These are phyloP conservation scores for Aspidiotus destructor DNA, from an alignment of 2,888 invertebrate genomes.

Conservation along the genomic window DNA sequence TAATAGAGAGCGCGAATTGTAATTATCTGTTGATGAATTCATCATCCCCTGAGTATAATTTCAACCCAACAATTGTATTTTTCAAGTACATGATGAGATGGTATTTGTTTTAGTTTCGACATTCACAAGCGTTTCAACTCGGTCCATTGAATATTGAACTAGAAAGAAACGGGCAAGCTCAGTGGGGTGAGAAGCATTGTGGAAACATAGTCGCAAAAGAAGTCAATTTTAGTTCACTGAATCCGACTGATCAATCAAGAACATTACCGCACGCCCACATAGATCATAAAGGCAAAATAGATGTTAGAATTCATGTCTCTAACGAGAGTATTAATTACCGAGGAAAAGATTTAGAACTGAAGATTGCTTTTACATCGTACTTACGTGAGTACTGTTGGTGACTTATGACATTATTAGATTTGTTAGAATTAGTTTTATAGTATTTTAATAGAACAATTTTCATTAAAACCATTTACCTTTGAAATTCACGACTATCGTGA, in stretches of 20 bases:
- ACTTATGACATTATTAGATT: not conserved
- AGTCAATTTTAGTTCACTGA: conserved; percentile 32
- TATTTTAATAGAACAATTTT: too few species aligned
- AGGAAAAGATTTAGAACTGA: conserved; percentile 42
- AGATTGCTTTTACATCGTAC: conserved; percentile 45
- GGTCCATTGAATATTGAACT: conserved; percentile 39
- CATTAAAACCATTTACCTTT: too few species aligned
- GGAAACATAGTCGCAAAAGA: conserved; percentile 35
- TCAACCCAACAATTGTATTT: too few species aligned
- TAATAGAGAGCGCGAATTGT: too few species aligned
- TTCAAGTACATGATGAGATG: too few species aligned
- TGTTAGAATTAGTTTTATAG: too few species aligned
- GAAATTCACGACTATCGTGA: too few species aligned
- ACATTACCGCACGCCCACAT: conserved; percentile 39
- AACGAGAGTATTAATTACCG: conserved; percentile 39
- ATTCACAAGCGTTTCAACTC: conserved; percentile 40
- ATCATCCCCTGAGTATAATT: too few species aligned
- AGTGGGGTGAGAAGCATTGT: conserved; percentile 38
- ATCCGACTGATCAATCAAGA: conserved; percentile 28
- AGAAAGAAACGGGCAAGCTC: conserved; percentile 39
- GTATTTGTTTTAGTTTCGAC: conserved; percentile 38
- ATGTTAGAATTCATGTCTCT: conserved; percentile 44
- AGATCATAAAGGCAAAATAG: conserved; percentile 41
- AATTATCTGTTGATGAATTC: too few species aligned
- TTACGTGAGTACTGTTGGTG: conserved; percentile 41